A percentile compares a stretch with the other conserved stretches of the same genome.
Conservation (phyloP, 2,888 invertebrate genomes). For the Sminthurinus aureus region DNA sequence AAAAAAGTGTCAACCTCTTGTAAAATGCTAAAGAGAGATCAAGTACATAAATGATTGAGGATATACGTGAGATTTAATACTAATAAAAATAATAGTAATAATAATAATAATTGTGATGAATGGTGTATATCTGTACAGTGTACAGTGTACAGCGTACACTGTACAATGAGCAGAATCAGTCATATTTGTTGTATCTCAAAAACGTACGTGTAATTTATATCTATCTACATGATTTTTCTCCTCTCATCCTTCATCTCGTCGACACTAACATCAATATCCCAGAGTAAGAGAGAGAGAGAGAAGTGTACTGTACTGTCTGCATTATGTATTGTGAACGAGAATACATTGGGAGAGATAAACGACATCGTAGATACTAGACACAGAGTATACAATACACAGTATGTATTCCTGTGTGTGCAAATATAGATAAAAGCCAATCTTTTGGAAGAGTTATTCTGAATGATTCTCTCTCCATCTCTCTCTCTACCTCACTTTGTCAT, state of each 20-base stretch:
- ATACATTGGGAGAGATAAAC: neutral
- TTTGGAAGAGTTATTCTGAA: constrained; percentile 10
- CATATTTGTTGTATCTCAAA: neutral
- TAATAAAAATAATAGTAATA: too few species aligned
- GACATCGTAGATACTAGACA: neutral
- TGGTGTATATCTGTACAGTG: neutral
- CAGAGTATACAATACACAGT: too few species aligned
- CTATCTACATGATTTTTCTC: neutral
- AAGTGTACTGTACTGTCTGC: constrained; percentile 11
- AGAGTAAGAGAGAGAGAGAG: constrained; percentile 23
- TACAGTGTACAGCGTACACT: neutral
- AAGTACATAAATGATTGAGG: constrained; percentile 17
- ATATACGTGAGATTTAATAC: too few species aligned
- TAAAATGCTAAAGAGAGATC: constrained; percentile 30
- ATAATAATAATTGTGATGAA: neutral
- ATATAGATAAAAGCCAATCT: constrained; percentile 35
- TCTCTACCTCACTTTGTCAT: neutral
- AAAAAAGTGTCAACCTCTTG: constrained; percentile 26
- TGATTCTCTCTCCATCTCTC: constrained; percentile 24
- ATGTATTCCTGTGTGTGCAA: constrained; percentile 14
- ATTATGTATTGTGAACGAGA: neutral
- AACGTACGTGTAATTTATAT: neutral
- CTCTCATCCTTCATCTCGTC: neutral
- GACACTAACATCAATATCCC: neutral
- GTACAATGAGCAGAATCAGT: neutral